A percentile compares a stretch with the other conserved stretches of the same genome.
Conservation (phyloP, 2,797 vertebrate species). For the Xyrichtys novacula region DNA sequence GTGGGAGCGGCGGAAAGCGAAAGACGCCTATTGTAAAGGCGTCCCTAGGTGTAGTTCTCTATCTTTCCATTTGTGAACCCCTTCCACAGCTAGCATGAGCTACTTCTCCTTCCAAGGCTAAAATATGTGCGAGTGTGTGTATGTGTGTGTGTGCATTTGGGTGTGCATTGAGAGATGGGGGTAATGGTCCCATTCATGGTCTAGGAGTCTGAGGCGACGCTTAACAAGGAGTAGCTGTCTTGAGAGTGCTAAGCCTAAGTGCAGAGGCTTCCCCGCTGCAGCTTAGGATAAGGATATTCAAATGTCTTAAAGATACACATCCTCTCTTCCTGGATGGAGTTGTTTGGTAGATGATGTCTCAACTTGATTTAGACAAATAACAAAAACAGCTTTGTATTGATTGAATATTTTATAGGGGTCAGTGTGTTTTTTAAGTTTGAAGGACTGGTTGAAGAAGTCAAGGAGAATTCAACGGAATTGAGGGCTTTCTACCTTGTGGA, state of each 20-base stretch:
- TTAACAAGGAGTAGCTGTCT: slow-evolving; percentile 80
- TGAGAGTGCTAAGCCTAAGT: slow-evolving; percentile 78
- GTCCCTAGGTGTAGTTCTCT: slow-evolving; percentile 34
- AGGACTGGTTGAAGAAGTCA: slow-evolving; percentile 5
- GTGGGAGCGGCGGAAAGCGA: slow-evolving; percentile 43
- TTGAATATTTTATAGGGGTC: not conserved
- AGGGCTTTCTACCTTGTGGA: slow-evolving; percentile 45
- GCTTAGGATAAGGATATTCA: slow-evolving; percentile 76
- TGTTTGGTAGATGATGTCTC: slow-evolving; percentile 41
- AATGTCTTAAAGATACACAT: slow-evolving; percentile 69
- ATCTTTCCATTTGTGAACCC: slow-evolving; percentile 47
- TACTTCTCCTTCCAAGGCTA: slow-evolving; percentile 49
- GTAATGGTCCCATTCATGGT: slow-evolving; percentile 80
- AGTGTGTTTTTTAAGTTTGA: slow-evolving; percentile 2
- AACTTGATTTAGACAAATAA: not conserved
- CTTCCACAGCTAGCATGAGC: slow-evolving; percentile 43
- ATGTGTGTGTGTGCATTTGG: slow-evolving; percentile 45
- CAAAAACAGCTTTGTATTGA: not conserved
- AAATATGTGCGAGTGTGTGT: slow-evolving; percentile 47
- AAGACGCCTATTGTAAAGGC: slow-evolving; percentile 44
- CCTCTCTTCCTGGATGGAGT: slow-evolving; percentile 45
- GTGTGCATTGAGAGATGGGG: slow-evolving; percentile 67
- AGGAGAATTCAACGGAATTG: slow-evolving; percentile 24
- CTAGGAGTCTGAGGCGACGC: slow-evolving; percentile 70
- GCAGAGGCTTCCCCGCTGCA: slow-evolving; percentile 70